These are phyloP conservation scores for Brienomyrus longianalis DNA, from an alignment of 2,113 vertebrate genomes.

Conservation along the genomic window DNA sequence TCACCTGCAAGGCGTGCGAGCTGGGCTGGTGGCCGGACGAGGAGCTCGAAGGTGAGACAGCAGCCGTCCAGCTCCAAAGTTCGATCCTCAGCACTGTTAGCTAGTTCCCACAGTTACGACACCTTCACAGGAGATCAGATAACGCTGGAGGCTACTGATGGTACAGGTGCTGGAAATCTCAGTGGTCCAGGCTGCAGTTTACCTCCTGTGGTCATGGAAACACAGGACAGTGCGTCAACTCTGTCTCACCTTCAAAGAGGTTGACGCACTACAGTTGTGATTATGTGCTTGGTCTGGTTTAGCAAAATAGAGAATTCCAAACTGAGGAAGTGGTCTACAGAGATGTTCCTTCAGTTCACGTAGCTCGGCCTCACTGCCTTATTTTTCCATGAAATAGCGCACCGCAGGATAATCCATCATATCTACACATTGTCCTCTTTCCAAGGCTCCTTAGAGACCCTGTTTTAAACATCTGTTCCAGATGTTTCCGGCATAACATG, in stretches of 20 bases:
- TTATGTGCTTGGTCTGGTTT: background rate
- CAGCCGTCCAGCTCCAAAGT: background rate
- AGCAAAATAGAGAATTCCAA: background rate
- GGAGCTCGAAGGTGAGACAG: constrained; percentile 74
- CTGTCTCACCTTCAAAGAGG: background rate
- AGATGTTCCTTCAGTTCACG: background rate
- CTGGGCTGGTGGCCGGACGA: constrained; percentile 90
- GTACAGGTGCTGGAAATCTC: background rate
- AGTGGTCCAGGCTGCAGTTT: background rate
- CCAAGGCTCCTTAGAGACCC: constrained; percentile 8
- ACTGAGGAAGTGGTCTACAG: background rate
- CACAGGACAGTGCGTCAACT: background rate
- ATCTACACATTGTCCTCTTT: constrained; percentile 34
- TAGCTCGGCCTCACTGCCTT: constrained; percentile 39
- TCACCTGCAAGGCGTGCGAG: constrained; percentile 94
- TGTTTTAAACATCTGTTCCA: constrained; percentile 5
- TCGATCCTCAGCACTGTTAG: background rate
- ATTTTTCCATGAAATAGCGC: constrained; percentile 52
- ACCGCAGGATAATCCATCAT: constrained; percentile 65
- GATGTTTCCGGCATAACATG: background rate
- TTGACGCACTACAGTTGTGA: background rate
- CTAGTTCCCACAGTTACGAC: background rate
- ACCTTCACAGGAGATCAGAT: background rate
- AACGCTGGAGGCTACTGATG: background rate
- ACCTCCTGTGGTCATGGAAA: background rate